phyloP scores from a whole-genome alignment of 2,113 vertebrate genomes.

The Eurypyga helias region DNA sequence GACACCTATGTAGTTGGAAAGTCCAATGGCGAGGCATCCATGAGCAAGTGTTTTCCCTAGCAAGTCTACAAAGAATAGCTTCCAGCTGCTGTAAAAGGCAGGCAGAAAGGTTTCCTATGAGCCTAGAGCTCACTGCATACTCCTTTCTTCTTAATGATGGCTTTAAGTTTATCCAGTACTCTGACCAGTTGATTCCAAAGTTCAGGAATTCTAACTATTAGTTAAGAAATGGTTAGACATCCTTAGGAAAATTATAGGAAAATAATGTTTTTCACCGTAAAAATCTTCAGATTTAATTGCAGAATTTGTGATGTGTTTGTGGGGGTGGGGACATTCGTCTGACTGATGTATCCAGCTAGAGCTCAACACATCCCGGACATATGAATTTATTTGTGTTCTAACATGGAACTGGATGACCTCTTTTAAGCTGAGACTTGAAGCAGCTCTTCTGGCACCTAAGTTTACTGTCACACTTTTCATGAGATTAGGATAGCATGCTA shows the following conservation, averaged over 20 bases:
- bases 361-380: neutral
- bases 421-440: neutral
- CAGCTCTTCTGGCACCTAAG: neutral
- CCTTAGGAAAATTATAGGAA: neutral
- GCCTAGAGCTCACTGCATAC: neutral
- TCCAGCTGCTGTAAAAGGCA: neutral
- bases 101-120: neutral
- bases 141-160: neutral
- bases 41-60: neutral
- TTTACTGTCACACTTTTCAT: neutral
- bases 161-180: neutral
- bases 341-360: neutral
- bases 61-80: neutral
- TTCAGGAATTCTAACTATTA: neutral
- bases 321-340: accelerated
- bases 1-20: neutral
- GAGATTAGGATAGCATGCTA: neutral
- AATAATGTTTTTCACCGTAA: neutral
- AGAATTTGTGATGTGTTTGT: neutral
- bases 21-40: neutral
- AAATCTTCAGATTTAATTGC: neutral
- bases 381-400: neutral
- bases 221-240: neutral
- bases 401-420: neutral
- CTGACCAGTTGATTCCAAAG: neutral